Evolutionary conservation across 2,797 vertebrate species (phyloP), one percentile per base, ranked within the genome.

Genomic region (Diplodus sargus): DNA sequence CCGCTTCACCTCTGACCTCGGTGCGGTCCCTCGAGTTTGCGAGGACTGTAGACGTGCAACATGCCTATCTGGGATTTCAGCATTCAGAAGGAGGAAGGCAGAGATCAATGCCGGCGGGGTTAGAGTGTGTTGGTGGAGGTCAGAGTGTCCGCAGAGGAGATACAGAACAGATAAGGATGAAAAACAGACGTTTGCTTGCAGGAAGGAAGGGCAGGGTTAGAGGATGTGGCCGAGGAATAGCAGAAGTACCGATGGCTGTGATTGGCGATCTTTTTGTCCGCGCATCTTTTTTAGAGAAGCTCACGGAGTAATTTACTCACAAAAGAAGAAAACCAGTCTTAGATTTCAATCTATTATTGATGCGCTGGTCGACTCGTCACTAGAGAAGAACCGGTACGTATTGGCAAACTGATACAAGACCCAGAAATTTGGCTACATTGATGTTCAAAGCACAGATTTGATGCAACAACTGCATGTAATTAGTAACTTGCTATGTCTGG

Each of bases 1-100:
- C 81, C 1, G 20, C 61, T 52, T 81, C 34, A 83, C 90, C 89
- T 77, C 63, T 84, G 89, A 90, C 85, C 87, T 78, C 60, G 13
- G 17, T 1, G 30, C 2, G 8, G 62, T 78, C 85, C 74, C 84
- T 47, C 0, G 52, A 79, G 84, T 78, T 83, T 84, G 23, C 8
- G 57, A 57, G 52, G 84, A 63, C 82, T 43, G 60, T 74, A 74
- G 81, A 78, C 34, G 47, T 56, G 64, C 53, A 76, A 78, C 65
- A 68, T 62, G 76, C 53, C 57, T 49, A 78, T 84, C 74, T 68
- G 74, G 76, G 78, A 78, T 63, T 68, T 58, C 53, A n/a, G 67
- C 23, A 1, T 63, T 48, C 70, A 73, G 80, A 63, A 28, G 4
- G 73, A 72, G 70, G 63, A 72, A 71, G 67, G 53, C 71, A 45